Conservation (phyloP, 2,888 invertebrate genomes). For the Syrista parreyssii region DNA sequence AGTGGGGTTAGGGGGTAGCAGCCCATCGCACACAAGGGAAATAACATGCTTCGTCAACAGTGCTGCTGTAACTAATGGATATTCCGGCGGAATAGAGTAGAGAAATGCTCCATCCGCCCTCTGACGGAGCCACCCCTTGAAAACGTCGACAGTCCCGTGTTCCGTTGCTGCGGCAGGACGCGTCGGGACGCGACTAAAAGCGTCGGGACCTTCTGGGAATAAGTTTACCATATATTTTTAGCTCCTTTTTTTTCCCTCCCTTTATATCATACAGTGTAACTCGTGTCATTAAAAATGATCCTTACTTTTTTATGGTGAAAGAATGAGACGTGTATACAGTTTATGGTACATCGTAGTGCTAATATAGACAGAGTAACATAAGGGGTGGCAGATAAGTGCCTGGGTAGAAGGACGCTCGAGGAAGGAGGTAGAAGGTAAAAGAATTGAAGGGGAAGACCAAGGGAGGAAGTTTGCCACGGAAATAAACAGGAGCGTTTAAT, state of each 20-base stretch:
- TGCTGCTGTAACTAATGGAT: constrained; percentile 66
- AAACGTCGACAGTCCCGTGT: not conserved
- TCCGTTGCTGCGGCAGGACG: not conserved
- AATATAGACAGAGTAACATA: not conserved
- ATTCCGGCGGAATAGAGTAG: constrained; percentile 59
- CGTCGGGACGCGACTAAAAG: not conserved
- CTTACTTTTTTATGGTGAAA: not conserved
- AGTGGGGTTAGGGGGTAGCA: constrained; percentile 19
- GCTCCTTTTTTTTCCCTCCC: not conserved
- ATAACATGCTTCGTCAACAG: constrained; percentile 66
- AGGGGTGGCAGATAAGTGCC: not conserved
- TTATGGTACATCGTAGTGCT: not conserved
- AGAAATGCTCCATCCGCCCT: constrained; percentile 52
- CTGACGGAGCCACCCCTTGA: constrained; percentile 29
- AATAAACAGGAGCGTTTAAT: not conserved
- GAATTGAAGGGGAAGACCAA: not conserved
- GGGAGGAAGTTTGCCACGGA: not conserved
- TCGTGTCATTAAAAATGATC: not conserved
- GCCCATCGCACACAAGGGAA: constrained; percentile 62
- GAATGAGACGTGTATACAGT: not conserved
- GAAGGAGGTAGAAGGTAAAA: not conserved
- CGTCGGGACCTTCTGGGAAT: not conserved
- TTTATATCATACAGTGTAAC: not conserved
- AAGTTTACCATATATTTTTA: not conserved
- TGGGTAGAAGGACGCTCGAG: not conserved